These are phyloP conservation scores for Cephus pygmeus DNA, from an alignment of 2,888 invertebrate species.

Conservation along the genomic window DNA sequence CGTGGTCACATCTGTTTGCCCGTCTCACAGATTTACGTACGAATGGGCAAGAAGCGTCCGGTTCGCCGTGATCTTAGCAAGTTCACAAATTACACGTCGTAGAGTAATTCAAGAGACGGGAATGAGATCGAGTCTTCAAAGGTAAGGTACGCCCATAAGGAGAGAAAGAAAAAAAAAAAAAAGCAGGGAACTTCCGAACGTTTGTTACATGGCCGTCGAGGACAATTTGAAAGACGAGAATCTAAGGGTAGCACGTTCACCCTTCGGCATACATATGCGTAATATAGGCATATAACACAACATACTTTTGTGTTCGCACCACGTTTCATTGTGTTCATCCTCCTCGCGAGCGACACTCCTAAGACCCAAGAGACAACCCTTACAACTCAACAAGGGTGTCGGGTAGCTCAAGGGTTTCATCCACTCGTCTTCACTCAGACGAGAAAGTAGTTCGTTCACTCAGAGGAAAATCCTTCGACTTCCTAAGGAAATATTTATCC, in stretches of 20 bases:
- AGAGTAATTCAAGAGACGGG: background rate
- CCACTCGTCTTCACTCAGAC: slow-evolving; percentile 2
- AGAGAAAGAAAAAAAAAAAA: background rate
- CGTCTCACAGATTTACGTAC: slow-evolving; percentile 2
- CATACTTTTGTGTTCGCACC: slow-evolving; percentile 5
- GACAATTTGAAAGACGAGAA: background rate
- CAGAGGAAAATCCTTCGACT: background rate
- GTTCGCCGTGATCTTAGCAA: background rate
- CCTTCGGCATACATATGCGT: background rate
- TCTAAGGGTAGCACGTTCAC: background rate
- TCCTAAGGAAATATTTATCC: background rate
- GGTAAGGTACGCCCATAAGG: background rate
- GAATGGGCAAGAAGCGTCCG: background rate
- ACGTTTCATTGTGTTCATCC: slow-evolving; percentile 34
- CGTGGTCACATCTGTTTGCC: slow-evolving; percentile 5
- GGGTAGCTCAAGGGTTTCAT: slow-evolving; percentile 53
- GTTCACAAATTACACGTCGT: background rate
- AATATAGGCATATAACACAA: background rate
- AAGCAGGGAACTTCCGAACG: slow-evolving; percentile 10
- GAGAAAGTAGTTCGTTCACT: background rate
- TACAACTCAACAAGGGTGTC: slow-evolving; percentile 48
- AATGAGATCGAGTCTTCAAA: background rate
- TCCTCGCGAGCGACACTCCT: slow-evolving; percentile 34
- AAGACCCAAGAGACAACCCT: slow-evolving; percentile 34
- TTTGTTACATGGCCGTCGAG: slow-evolving; percentile 1